A percentile compares a stretch with the other conserved stretches of the same genome.
phyloP scores from a whole-genome alignment of 2,113 vertebrate genomes.

The Ranitomeya variabilis region DNA sequence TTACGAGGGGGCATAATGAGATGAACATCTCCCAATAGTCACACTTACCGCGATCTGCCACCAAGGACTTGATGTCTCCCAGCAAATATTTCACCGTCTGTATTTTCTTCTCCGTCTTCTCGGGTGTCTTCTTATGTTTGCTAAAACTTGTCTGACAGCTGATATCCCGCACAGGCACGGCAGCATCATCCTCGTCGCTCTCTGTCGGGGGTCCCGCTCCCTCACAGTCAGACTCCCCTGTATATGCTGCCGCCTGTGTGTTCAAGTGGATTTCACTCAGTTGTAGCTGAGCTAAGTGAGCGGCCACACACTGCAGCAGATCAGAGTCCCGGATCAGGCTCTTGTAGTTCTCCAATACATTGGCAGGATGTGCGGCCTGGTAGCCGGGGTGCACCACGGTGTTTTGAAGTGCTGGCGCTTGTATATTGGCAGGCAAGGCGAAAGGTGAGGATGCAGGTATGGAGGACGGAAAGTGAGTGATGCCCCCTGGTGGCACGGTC shows the following conservation, averaged over 20 bases:
- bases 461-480: conserved; percentile 36
- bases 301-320: conserved; percentile 68
- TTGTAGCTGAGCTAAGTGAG: conserved; percentile 67
- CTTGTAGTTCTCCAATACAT: conserved; percentile 47
- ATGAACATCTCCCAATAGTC: too few species aligned
- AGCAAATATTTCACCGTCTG: conserved; percentile 77
- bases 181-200: conserved; percentile 67
- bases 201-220: conserved; percentile 61
- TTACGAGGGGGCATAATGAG: too few species aligned
- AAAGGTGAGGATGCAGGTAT: conserved; percentile 40
- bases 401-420: conserved; percentile 33
- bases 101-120: conserved; percentile 69
- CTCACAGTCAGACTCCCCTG: conserved; percentile 42
- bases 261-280: conserved; percentile 58
- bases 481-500: conserved; percentile 57
- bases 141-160: conserved; percentile 64
- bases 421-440: conserved; percentile 40
- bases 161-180: conserved; percentile 72
- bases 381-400: conserved; percentile 45
- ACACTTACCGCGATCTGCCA: conserved; percentile 78
- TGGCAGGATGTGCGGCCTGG: conserved; percentile 55
- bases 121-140: conserved; percentile 65
- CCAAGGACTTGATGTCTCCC: conserved; percentile 80
- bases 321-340: conserved; percentile 66
- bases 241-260: conserved; percentile 40